Base-by-base conservation (phyloP, 1,140 invertebrate genomes). In the Ips typographus region DNA sequence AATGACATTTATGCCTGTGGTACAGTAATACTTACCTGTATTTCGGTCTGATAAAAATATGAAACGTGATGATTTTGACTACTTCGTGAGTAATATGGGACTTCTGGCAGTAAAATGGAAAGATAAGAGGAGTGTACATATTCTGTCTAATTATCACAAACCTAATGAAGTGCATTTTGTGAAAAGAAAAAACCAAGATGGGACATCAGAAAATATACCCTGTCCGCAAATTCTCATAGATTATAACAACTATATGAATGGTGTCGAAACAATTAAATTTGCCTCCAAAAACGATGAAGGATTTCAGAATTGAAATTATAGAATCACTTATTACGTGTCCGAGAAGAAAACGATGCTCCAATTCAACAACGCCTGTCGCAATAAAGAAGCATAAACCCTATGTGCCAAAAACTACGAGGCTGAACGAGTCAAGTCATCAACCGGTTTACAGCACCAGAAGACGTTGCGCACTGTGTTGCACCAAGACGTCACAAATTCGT, bases 21-120 rank as follows among this genome's bases (percentile, higher is more conserved):
- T 53, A 83, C 81, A 53, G 75, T 83, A 76, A 76, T 55, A 71
- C 75, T 70, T 70, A 70, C 71, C 73, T 52, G 74, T 73, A 72
- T 75, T 80, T 73, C 74, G 65, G 74, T 64, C 72, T 76, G 79
- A 77, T 71, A 73, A 77, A 70, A 63, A 76, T 71, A 47, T 76
- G 76, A 62, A 77, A 72, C 71, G 75, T 77, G 68, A 81, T 75
- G 43, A 82, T 77, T 76, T 77, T 77, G 75, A 79, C 77, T 74
- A 76, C 74, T 59, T 71, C 73, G 49, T 55, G 71, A 76, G 40
- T 39, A 73, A 76, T 70, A 75, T 65, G 72, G 74, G 75, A 70
- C 60, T 73, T 22, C 51, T 63, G 65, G 68, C 73, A 66, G 60
- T 70, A 40, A 75, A 78, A 65, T 79, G 77, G 77, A 74, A 73